Base-by-base conservation (phyloP, 2,797 vertebrate species). In the Bradypodion pumilum region DNA sequence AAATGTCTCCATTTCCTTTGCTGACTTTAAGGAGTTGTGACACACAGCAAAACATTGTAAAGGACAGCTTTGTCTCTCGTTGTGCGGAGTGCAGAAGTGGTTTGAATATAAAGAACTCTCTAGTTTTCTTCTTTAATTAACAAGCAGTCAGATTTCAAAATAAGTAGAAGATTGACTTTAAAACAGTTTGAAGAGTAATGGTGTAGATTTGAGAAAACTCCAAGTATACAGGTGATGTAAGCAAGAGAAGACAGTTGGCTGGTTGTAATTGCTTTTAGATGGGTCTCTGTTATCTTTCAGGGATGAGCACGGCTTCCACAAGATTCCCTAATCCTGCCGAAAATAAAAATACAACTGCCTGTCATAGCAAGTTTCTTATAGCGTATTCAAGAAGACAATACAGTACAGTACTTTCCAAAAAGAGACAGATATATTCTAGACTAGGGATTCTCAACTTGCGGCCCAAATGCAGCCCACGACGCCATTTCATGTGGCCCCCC, bases 311-410 rank as follows among this genome's bases (percentile, higher is more conserved):
- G 91, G 92, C 92, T 91, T 94, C 95, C 94, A 80, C 94, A 94
- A 87, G 94, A 92, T 75, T 94, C 95, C 94, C 95, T 95, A 93
- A 95, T 94, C 95, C 95, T 94, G 94, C 91, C 89, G 88, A 92
- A 91, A 79, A 92, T 91, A 92, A 87, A 92, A 92, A 92, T 27
- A 92, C 84, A 93, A 87, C 91, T 91, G 86, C 90, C 89, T 88
- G 86, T 93, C 59, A 90, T 25, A 86, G 70, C 81, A n/a, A 21
- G 83, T 68, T 56, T 88, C 32, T 56, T 74, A 56, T 62, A 65
- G 1, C 0, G 29, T 56, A 29, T 32, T 68, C 19, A 62, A 62
- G 37, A 86, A 56, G 0, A 2, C 84, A 86, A 59, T 65, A 25
- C 13, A 49, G 37, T 65, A 25, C 13, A 49, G 37, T 12, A 23